Conservation (phyloP, 2,113 vertebrate species). For the Morone chrysops region DNA sequence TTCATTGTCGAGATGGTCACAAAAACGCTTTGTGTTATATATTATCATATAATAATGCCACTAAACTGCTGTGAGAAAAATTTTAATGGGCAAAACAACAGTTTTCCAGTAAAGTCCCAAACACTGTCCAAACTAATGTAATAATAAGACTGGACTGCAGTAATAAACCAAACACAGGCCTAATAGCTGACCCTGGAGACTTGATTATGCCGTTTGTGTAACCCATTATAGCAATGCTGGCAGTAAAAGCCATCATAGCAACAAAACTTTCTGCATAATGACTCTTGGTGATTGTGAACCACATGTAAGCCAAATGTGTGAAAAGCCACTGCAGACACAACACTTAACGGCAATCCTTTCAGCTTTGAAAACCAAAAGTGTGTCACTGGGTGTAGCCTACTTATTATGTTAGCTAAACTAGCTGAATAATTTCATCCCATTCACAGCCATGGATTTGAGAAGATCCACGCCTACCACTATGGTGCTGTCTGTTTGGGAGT, state of each 20-base stretch:
- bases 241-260: conserved; percentile 33
- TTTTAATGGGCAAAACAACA: conserved; percentile 49
- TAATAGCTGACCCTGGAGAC: conserved; percentile 56
- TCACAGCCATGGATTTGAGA: too few species aligned
- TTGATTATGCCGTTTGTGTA: conserved; percentile 42
- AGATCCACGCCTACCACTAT: too few species aligned
- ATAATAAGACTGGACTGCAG: conserved; percentile 36
- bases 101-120: conserved; percentile 24
- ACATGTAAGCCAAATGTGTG: conserved; percentile 59
- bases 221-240: conserved; percentile 50
- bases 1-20: conserved; percentile 13
- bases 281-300: conserved; percentile 36
- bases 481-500: too few species aligned
- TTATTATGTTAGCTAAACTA: too few species aligned
- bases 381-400: too few species aligned
- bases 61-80: conserved; percentile 49
- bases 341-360: conserved; percentile 49
- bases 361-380: not conserved
- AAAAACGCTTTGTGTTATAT: conserved; percentile 39
- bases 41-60: conserved; percentile 51
- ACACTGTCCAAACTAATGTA: conserved; percentile 26
- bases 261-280: conserved; percentile 35
- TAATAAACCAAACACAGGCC: conserved; percentile 35
- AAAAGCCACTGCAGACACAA: conserved; percentile 59
- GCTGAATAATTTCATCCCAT: too few species aligned